Evolutionary conservation across 2,888 invertebrate genomes (phyloP).

Genomic region (Eristalis pertinax): DNA sequence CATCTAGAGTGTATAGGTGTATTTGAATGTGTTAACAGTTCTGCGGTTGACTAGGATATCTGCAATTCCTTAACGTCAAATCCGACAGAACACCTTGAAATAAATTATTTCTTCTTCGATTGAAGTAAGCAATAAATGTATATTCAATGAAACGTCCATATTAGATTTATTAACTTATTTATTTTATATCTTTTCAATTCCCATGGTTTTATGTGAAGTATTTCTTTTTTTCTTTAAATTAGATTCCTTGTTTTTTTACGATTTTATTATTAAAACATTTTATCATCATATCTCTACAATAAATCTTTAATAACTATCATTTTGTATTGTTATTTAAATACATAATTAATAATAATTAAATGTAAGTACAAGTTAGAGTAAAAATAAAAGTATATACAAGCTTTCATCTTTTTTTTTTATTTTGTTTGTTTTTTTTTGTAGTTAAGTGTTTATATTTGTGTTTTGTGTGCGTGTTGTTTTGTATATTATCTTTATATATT

Average conservation of each 20-base stretch:
- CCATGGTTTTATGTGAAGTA: conserved; percentile 38
- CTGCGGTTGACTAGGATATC: no score
- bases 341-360: conserved; percentile 65
- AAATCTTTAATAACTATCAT: conserved; percentile 68
- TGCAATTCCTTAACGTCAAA: no score
- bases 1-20: no score
- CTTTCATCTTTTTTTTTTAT: conserved; percentile 19
- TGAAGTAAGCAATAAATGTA: no score
- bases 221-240: conserved; percentile 45
- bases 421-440: conserved; percentile 19
- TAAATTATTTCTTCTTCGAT: no score
- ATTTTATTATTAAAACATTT: conserved; percentile 68
- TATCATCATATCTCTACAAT: conserved; percentile 66
- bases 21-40: no score
- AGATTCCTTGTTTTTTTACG: conserved; percentile 39
- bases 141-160: background rate
- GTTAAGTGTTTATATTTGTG: conserved; percentile 24
- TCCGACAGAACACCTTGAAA: no score
- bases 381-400: conserved; percentile 70
- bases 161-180: conserved; percentile 60
- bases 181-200: conserved; percentile 56
- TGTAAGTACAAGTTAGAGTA: conserved; percentile 67
- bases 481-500: conserved; percentile 18
- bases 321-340: conserved; percentile 69
- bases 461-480: conserved; percentile 31